Base-by-base conservation (phyloP, 2,113 vertebrate species). In the Sterna hirundo region DNA sequence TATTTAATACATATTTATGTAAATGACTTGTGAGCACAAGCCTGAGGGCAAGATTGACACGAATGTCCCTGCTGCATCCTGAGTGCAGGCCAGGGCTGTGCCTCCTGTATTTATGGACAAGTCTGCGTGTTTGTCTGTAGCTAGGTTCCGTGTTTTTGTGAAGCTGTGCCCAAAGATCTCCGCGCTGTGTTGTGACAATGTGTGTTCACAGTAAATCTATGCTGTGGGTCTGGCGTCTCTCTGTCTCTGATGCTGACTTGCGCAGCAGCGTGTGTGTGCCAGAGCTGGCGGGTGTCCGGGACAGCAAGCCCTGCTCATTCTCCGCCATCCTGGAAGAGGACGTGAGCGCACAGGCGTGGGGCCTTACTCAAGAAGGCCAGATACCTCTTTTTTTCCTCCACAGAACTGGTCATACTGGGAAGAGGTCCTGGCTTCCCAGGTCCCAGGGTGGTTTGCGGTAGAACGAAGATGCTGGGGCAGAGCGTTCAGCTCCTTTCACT, bases 1-100 rank as follows among this genome's bases (percentile, higher is more conserved):
- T 97, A 97, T 96, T 97, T 97, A 97, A 97, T 94, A 94, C 94
- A 72, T 98, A 97, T 96, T 96, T 97, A 85, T 96, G 74, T 95
- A 91, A 72, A 46, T 25, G 55, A 86, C 72, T 82, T 83, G 86
- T 72, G 76, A 96, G 96, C 96, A 96, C 96, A 95, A 95, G 91
- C 92, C 88, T 61, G 86, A 80, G 75, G 94, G 93, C 91, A 38
- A 61, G 70, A 70, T 20, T 61, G 66, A 78, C 91, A 87, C 86
- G 23, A 86, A 81, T 71, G 94, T 87, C 93, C 88, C 89, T 80
- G 94, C 87, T 3, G 29, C 83, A 40, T 38, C 65, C 69, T 6
- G 22, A 21, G 47, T 61, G 88, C 79, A 0, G 86, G 80, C 66
- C 62, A 23, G 96, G 93, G 93, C 93, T 70, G 80, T 79, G 97